Conservation (phyloP, 2,113 vertebrate genomes). For the Ictalurus furcatus region DNA sequence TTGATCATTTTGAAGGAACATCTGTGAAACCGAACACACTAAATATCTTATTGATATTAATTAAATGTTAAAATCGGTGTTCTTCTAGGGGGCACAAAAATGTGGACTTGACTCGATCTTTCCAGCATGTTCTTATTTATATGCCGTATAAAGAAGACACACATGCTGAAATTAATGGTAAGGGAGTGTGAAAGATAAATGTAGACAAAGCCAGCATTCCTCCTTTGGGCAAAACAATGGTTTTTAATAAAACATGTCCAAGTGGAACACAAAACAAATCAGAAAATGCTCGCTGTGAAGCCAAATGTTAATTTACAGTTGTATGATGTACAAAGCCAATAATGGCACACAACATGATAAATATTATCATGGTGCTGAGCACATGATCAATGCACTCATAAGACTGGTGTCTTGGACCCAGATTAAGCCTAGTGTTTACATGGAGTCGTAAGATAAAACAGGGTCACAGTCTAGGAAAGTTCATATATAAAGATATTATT, state of each 20-base stretch:
- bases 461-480: not conserved
- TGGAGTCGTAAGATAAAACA: not conserved
- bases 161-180: not conserved
- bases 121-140: not conserved
- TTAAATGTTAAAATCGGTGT: not conserved
- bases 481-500: constrained; percentile 2
- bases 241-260: constrained; percentile 27
- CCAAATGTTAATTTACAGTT: not conserved
- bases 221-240: not conserved
- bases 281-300: not conserved
- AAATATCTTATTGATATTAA: not conserved
- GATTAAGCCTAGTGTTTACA: not conserved
- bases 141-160: not conserved
- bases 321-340: constrained; percentile 1
- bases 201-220: not conserved
- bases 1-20: not conserved
- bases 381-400: not conserved
- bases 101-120: not conserved
- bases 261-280: not conserved
- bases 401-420: not conserved
- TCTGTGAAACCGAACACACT: not conserved
- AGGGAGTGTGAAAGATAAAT: not conserved
- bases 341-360: not conserved
- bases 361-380: constrained; percentile 13
- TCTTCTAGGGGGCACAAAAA: not conserved